Percentiles rank a stretch among this genome's conserved stretches.
Evolutionary conservation across 2,113 vertebrate genomes (phyloP).

Genomic region (Otus sunia): DNA sequence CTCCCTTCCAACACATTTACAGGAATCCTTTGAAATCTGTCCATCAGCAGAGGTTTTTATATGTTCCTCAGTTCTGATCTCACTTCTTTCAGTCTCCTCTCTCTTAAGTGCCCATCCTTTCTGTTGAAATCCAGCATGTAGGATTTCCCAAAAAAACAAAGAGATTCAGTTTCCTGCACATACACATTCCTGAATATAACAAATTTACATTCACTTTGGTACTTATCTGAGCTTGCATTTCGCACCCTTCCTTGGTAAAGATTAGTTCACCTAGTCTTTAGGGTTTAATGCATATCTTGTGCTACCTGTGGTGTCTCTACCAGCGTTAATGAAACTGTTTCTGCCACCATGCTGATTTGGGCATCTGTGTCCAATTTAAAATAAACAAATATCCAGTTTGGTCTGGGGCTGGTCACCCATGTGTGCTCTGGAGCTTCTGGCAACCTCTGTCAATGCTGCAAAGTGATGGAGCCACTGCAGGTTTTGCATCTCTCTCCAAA

Average conservation of each 20-base stretch:
- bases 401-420: background rate
- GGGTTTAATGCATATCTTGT: background rate
- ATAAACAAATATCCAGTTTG: background rate
- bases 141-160: background rate
- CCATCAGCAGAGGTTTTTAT: background rate
- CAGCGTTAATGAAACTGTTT: background rate
- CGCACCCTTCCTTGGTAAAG: background rate
- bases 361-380: background rate
- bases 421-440: background rate
- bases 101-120: background rate
- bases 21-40: background rate
- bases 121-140: background rate
- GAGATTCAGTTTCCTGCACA: background rate
- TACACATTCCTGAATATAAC: background rate
- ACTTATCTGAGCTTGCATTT: background rate
- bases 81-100: background rate
- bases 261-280: background rate
- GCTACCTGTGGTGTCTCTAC: background rate
- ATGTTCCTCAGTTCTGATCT: background rate
- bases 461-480: rapidly evolving
- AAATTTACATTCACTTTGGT: background rate
- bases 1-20: background rate
- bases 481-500: background rate
- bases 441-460: background rate
- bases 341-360: background rate